Evolutionary conservation across 2,113 vertebrate genomes (phyloP), one percentile per base, ranked within the genome.

Genomic region (Nestor notabilis): DNA sequence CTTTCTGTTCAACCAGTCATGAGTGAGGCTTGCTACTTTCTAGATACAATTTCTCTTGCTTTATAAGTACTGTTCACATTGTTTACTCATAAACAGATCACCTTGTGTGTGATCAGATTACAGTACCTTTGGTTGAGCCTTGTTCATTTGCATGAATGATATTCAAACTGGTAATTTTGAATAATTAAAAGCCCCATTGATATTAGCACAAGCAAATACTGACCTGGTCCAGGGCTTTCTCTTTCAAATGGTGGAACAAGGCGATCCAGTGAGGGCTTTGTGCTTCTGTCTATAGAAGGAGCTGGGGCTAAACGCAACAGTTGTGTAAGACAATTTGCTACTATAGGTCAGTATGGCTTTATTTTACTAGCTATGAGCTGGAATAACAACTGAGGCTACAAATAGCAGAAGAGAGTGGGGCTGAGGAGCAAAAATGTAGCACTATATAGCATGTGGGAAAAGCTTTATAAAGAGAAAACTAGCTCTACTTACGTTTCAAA

Each of bases 221-320:
- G 83, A 98, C 98, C 98, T 97, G 89, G 3, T 31, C 11, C 31
- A 25, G 97, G 97, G 50, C 90, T 95, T 41, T 98, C 98, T 91
- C 97, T 98, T 35, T 98, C 98, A 15, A 96, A 96, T 0, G 97
- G 87, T 13, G 97, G 97, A 50, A 90, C 78, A 3, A 94, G 86
- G 25, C 98, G 97, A 41, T 98, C 98, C 53, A 98, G 90, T 25
- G 96, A 21, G 15, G 99, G 99, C 60, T 99, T 99, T 25, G 97
- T 99, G 90, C 97, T 99, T 97, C 99, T 98, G 96, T 99, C 98
- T 72, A 99, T 97, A 6, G 97, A 97, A 91, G 98, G 98, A 72
- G 98, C 91, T 64, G 96, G 86, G 24, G 97, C 98, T 98, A 63
- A 95, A 92, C 35, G 76, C 68, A 96, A 87, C 74, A 88, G 37